Conservation (phyloP, 2,888 invertebrate species). For the Pandemis cinnamomeana region DNA sequence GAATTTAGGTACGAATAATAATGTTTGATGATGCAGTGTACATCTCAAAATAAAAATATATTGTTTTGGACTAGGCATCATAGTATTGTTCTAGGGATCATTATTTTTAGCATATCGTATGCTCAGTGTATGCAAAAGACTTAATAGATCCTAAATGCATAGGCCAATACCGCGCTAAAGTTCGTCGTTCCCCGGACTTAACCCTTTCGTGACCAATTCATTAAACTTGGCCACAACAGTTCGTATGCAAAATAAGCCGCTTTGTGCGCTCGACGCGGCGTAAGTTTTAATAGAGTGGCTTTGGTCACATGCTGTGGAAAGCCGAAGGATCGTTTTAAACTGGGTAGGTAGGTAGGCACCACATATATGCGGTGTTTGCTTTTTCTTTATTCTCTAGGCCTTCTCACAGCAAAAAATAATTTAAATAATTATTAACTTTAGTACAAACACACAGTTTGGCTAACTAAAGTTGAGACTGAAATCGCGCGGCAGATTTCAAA, state of each 20-base stretch:
- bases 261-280: constrained; percentile 36
- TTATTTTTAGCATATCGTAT: neutral
- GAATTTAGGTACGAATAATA: constrained; percentile 20
- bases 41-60: neutral
- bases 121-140: neutral
- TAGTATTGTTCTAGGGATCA: neutral
- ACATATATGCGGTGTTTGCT: neutral
- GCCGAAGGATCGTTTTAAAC: constrained; percentile 22
- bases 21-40: neutral
- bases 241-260: constrained; percentile 46
- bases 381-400: neutral
- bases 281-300: constrained; percentile 49
- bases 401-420: neutral
- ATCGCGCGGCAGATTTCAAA: too few species aligned
- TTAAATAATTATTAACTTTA: too few species aligned
- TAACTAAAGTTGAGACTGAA: too few species aligned
- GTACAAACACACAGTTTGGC: too few species aligned
- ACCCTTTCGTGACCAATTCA: constrained; percentile 35
- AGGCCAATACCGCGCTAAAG: constrained; percentile 19
- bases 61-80: neutral
- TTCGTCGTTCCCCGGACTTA: constrained; percentile 11
- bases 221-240: constrained; percentile 41
- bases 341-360: neutral
- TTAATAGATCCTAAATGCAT: constrained; percentile 19
- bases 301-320: constrained; percentile 32